Conservation (phyloP, 1,140 invertebrate genomes). For the Drosophila pectinifera region DNA sequence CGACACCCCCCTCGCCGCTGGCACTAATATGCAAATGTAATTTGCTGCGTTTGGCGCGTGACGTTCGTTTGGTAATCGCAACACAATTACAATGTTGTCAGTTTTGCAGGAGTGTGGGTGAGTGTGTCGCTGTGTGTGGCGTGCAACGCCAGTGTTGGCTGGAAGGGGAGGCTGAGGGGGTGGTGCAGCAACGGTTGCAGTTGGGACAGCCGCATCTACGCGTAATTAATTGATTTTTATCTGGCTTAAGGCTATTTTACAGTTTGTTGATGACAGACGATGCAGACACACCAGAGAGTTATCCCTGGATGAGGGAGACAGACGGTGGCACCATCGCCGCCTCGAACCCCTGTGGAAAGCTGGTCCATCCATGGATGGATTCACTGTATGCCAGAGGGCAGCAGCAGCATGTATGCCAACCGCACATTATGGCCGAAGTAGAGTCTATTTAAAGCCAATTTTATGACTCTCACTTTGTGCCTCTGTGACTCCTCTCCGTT, state of each 20-base stretch:
- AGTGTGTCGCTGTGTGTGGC: constrained; percentile 13
- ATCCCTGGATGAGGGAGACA: constrained; percentile 1
- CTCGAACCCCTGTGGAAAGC: not conserved
- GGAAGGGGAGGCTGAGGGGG: not conserved
- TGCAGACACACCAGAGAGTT: constrained; percentile 58
- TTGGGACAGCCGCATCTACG: constrained; percentile 67
- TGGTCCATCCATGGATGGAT: not conserved
- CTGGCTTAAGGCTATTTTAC: constrained; percentile 84
- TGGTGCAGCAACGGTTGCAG: constrained; percentile 21
- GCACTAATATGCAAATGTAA: constrained; percentile 83
- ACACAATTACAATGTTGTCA: constrained; percentile 82
- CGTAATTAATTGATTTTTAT: constrained; percentile 85
- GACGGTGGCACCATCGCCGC: not conserved
- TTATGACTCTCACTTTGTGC: constrained; percentile 53
- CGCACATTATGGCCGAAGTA: constrained; percentile 27
- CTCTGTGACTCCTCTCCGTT: constrained; percentile 11
- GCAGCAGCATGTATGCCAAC: constrained; percentile 11
- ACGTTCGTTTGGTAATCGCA: constrained; percentile 81
- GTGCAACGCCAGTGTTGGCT: constrained; percentile 25
- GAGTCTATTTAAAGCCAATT: constrained; percentile 72
- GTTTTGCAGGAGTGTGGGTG: constrained; percentile 25
- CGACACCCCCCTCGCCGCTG: constrained; percentile 18
- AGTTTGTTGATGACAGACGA: constrained; percentile 84
- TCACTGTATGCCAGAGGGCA: constrained; percentile 34
- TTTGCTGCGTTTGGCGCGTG: constrained; percentile 82